Conservation (phyloP, 2,113 vertebrate genomes). For the Lophius piscatorius region DNA sequence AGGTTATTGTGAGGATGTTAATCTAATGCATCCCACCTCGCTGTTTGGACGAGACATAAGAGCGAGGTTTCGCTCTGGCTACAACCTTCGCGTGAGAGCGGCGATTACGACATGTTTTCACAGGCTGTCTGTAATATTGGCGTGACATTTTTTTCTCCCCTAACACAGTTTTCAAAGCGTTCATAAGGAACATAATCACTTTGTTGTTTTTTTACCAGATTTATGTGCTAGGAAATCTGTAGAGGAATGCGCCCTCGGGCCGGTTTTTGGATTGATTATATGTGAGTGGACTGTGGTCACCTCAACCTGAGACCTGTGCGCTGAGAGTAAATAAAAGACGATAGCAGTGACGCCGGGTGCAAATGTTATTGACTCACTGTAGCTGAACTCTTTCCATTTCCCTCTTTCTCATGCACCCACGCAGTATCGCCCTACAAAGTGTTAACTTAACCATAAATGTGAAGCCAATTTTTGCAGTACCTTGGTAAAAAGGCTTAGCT, state of each 20-base stretch:
- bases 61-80: slow-evolving; percentile 22
- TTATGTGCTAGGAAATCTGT: slow-evolving; percentile 3
- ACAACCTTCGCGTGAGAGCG: too few relatives aligned
- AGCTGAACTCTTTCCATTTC: slow-evolving; percentile 25
- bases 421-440: neutral
- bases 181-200: neutral
- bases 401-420: neutral
- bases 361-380: slow-evolving; percentile 57
- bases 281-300: slow-evolving; percentile 44
- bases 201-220: slow-evolving; percentile 7
- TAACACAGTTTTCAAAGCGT: neutral
- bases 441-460: slow-evolving; percentile 1
- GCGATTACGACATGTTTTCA: too few relatives aligned
- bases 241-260: neutral
- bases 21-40: slow-evolving; percentile 40
- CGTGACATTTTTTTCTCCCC: neutral
- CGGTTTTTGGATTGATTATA: slow-evolving; percentile 25
- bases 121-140: neutral
- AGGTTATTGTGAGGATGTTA: slow-evolving; percentile 58
- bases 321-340: slow-evolving; percentile 57
- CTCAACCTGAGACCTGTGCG: slow-evolving; percentile 41
- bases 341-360: slow-evolving; percentile 41
- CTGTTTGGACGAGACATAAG: slow-evolving; percentile 21
- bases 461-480: neutral
- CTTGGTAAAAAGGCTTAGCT: slow-evolving; percentile 14